These are phyloP conservation scores for Leptobrachium leishanense DNA, from an alignment of 2,113 vertebrate genomes.

Conservation along the genomic window DNA sequence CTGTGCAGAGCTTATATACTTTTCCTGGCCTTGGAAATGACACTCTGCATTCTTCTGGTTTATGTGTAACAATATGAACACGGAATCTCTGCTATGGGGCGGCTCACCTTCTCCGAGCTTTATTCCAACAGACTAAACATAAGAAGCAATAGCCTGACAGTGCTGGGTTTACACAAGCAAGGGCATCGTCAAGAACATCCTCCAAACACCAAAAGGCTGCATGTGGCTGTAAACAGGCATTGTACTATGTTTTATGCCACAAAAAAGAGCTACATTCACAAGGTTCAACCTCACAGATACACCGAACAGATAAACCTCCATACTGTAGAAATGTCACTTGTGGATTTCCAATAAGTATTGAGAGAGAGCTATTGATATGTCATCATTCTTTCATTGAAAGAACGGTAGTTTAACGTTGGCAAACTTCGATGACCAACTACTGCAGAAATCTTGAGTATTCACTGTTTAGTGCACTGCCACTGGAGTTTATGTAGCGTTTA, in stretches of 20 bases:
- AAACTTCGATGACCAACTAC: too few relatives aligned
- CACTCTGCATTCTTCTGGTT: slow-evolving; percentile 7
- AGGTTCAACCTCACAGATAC: too few relatives aligned
- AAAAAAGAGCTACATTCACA: not conserved
- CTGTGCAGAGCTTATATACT: not conserved
- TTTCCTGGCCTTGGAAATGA: slow-evolving; percentile 17
- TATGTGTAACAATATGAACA: slow-evolving; percentile 9
- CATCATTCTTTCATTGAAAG: too few relatives aligned
- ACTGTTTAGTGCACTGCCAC: too few relatives aligned
- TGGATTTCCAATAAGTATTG: too few relatives aligned
- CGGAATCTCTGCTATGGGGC: slow-evolving; percentile 28
- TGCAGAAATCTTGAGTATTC: too few relatives aligned
- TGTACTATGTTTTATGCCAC: slow-evolving; percentile 41
- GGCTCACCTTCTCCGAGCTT: slow-evolving; percentile 26
- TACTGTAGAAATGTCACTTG: too few relatives aligned
- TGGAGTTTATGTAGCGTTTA: too few relatives aligned
- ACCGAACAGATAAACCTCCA: not conserved
- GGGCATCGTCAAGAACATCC: slow-evolving; percentile 40
- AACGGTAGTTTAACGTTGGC: too few relatives aligned
- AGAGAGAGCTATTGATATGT: too few relatives aligned
- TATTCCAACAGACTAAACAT: slow-evolving; percentile 39
- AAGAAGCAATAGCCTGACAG: slow-evolving; percentile 19
- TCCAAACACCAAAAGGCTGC: slow-evolving; percentile 26
- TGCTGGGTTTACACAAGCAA: slow-evolving; percentile 42
- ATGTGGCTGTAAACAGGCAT: slow-evolving; percentile 31